These are phyloP conservation scores for Vanessa tameamea DNA, from an alignment of 1,140 invertebrate genomes.

Conservation along the genomic window DNA sequence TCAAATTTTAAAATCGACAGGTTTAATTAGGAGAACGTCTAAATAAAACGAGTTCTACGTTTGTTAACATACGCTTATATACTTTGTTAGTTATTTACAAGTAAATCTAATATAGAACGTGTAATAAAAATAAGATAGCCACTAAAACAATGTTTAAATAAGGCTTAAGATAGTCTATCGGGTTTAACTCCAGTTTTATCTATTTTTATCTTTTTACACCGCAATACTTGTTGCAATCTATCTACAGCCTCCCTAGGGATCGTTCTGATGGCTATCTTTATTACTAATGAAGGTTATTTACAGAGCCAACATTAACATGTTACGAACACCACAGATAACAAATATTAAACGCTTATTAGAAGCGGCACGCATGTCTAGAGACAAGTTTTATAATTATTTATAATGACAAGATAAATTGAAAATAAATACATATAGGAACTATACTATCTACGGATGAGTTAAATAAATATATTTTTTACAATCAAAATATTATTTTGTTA, in stretches of 20 bases:
- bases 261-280: conserved; percentile 43
- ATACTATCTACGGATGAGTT: no score
- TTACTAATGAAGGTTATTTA: conserved; percentile 50
- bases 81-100: no score
- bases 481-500: no score
- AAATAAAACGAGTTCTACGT: no score
- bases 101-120: no score
- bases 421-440: not conserved
- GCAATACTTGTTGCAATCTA: conserved; percentile 29
- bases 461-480: no score
- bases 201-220: conserved; percentile 26
- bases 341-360: conserved; percentile 36
- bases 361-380: conserved; percentile 7
- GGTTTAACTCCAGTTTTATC: conserved; percentile 11
- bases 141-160: conserved; percentile 7
- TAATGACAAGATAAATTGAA: not conserved
- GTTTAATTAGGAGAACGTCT: no score
- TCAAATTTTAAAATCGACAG: no score
- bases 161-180: conserved; percentile 6
- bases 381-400: conserved; percentile 11
- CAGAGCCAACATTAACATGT: conserved; percentile 42
- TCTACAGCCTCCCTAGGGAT: conserved; percentile 31
- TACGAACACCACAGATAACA: conserved; percentile 21
- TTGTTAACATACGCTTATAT: no score
- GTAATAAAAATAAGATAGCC: not conserved